A percentile compares a stretch with the other conserved stretches of the same genome.
Evolutionary conservation across 2,888 invertebrate species (phyloP).

Genomic region (Chironomus riparius): DNA sequence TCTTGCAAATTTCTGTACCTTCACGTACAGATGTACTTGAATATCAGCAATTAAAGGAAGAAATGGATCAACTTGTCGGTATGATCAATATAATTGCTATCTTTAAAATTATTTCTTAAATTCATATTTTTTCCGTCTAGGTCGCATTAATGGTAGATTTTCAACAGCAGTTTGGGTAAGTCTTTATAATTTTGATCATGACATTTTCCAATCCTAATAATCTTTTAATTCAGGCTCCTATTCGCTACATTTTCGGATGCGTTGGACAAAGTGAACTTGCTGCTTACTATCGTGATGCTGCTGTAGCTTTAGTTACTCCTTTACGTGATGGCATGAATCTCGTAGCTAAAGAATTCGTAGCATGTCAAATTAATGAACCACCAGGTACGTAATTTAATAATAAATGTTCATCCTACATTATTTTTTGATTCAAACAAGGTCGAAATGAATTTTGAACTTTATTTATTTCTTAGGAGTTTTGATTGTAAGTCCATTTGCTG

Average conservation of each 20-base stretch:
- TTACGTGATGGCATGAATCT: constrained; percentile 85
- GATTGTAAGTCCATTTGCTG: constrained; percentile 84
- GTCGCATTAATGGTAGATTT: constrained; percentile 74
- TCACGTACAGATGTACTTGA: constrained; percentile 84
- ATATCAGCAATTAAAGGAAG: constrained; percentile 81
- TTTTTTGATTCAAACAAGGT: too few relatives aligned
- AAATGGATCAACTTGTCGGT: constrained; percentile 82
- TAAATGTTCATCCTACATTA: too few relatives aligned
- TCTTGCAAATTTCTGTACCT: constrained; percentile 80
- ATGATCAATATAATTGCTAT: constrained; percentile 30
- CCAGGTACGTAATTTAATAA: constrained; percentile 44
- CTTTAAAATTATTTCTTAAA: too few relatives aligned
- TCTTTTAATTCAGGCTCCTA: constrained; percentile 51
- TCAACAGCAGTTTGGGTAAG: constrained; percentile 74
- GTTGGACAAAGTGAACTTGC: constrained; percentile 79
- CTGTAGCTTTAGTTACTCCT: constrained; percentile 80
- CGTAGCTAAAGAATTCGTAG: constrained; percentile 87
- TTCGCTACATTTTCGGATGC: constrained; percentile 77
- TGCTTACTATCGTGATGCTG: constrained; percentile 76
- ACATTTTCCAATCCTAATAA: too few relatives aligned
- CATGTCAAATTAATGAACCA: constrained; percentile 77
- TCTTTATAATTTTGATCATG: too few relatives aligned
- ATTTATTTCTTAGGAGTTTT: constrained; percentile 49
- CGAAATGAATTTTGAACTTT: too few relatives aligned
- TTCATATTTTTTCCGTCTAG: neutral